phyloP scores from a whole-genome alignment of 1,140 invertebrate genomes.

The Homarus americanus region DNA sequence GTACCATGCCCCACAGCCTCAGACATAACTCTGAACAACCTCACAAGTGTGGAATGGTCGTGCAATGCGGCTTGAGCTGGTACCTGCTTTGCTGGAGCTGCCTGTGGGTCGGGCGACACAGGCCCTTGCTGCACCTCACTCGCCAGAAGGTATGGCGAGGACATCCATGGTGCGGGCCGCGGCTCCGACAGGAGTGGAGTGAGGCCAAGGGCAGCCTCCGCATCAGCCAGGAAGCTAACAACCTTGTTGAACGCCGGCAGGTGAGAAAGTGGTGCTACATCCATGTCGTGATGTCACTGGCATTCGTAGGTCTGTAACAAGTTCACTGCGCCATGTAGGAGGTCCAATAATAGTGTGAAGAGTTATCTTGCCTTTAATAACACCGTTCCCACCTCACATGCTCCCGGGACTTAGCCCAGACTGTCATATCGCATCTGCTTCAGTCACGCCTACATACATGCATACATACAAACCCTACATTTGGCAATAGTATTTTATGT shows the following conservation, averaged over 20 bases:
- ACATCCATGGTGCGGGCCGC: background rate
- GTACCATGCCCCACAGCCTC: background rate
- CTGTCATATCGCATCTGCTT: too few species aligned
- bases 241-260: background rate
- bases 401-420: too few species aligned
- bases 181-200: background rate
- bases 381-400: too few species aligned
- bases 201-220: background rate
- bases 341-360: background rate
- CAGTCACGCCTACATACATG: too few species aligned
- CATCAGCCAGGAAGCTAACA: background rate
- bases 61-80: background rate
- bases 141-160: too few species aligned
- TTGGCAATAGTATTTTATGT: too few species aligned
- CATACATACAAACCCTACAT: too few species aligned
- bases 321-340: background rate
- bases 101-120: too few species aligned
- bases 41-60: background rate
- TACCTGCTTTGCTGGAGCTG: background rate
- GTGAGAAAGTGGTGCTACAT: background rate
- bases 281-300: background rate
- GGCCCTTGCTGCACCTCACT: too few species aligned
- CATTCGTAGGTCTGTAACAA: background rate
- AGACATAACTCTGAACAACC: background rate
- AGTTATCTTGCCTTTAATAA: too few species aligned